These are phyloP conservation scores for Drosophila setosimentum DNA, from an alignment of 2,888 invertebrate genomes.

Conservation along the genomic window DNA sequence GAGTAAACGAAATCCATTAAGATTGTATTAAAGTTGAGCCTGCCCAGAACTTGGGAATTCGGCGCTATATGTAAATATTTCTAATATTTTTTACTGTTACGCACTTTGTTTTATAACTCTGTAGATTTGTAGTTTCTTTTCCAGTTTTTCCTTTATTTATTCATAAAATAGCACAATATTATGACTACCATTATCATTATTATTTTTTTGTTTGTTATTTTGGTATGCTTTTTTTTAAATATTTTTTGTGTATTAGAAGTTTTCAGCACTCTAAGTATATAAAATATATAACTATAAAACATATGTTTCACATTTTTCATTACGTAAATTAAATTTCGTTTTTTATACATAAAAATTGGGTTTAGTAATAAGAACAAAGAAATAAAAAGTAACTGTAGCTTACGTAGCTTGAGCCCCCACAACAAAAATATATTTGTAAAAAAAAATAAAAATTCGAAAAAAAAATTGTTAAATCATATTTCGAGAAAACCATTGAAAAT, in stretches of 20 bases:
- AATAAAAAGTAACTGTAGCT: conserved; percentile 59
- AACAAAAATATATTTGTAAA: conserved; percentile 47
- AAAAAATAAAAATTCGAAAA: conserved; percentile 19
- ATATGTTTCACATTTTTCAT: conserved; percentile 69
- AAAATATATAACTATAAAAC: conserved; percentile 65
- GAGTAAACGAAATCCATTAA: neutral
- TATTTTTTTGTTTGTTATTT: conserved; percentile 60
- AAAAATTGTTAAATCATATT: conserved; percentile 24
- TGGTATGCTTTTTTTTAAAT: conserved; percentile 60
- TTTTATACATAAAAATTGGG: conserved; percentile 67
- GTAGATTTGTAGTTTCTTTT: conserved; percentile 36
- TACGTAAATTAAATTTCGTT: conserved; percentile 67
- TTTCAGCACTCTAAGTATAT: conserved; percentile 55
- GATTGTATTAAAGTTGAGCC: neutral
- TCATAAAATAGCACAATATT: conserved; percentile 70
- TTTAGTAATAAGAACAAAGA: conserved; percentile 65
- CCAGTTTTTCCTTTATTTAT: conserved; percentile 50
- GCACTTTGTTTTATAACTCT: conserved; percentile 17
- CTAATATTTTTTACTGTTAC: neutral
- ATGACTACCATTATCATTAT: conserved; percentile 51
- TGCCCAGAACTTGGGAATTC: neutral
- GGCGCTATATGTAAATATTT: neutral
- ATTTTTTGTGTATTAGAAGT: conserved; percentile 52
- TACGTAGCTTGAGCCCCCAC: conserved; percentile 77
- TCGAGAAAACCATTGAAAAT: conserved; percentile 22